Base-by-base conservation (phyloP, 2,888 invertebrate genomes). In the Byasa hedistus region DNA sequence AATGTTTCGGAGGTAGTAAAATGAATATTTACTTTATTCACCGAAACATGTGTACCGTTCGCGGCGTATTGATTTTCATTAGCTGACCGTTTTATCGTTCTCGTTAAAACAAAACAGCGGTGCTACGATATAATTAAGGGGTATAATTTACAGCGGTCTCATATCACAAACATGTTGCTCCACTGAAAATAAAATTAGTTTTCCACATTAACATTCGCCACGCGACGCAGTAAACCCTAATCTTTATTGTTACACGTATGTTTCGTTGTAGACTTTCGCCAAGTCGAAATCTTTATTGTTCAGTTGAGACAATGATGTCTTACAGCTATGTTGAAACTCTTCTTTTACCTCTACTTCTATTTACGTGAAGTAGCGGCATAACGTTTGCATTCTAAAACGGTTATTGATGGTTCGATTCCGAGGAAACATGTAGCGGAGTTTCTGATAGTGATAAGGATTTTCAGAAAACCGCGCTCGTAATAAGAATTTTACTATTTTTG, bases 131-230 rank as follows among this genome's bases (percentile, higher is more conserved):
- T 85, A 88, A 89, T 87, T 85, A 87, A 79, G 65, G 59, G 78
- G 78, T 80, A 79, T 85, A 89, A 89, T 88, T 89, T 88, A 89
- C 81, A 73, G 72, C 79, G 69, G 71, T 69, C 79, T 76, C 79
- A 74, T 89, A 87, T 90, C 87, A 84, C 82, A 76, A 85, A 88
- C 88, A 87, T 76, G 82, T 79, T 84, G 87, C 83, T 86, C 80
- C 80, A 86, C 81, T 82, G 80, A 84, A 87, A 85, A 82, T 75
- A 75, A 76, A 78, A 79, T 77, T 76, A 77, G 78, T 80, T 81
- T 83, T 79, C 75, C 76, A 81, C 76, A 78, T 82, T 79, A 76
- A 79, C 78, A 74, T 71, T 72, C 71, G 76, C 83, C 86, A 89
- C 86, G 88, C 89, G 75, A 87, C 66, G 81, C 71, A 75, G 75